Percentiles rank a stretch among this genome's conserved stretches.
phyloP scores from a whole-genome alignment of 2,797 vertebrate genomes.

The Sebastes minor region DNA sequence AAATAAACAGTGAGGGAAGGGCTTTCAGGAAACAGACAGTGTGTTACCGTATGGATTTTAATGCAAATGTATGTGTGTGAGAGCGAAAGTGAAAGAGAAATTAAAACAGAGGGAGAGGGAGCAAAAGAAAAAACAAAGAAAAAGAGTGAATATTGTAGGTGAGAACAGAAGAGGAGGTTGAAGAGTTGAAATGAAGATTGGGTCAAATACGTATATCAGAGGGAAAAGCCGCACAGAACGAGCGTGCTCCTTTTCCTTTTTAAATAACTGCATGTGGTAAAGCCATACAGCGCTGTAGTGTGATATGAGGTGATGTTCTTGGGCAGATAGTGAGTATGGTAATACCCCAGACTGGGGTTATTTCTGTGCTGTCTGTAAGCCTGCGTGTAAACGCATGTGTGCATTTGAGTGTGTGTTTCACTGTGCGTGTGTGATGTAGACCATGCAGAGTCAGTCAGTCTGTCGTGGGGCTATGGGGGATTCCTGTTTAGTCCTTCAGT shows the following conservation, averaged over 20 bases:
- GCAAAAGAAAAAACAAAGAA: background rate
- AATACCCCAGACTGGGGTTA: slow-evolving; percentile 44
- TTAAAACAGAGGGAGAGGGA: slow-evolving; percentile 18
- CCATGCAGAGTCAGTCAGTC: slow-evolving; percentile 72
- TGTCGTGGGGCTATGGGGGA: slow-evolving; percentile 61
- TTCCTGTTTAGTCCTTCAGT: slow-evolving; percentile 65
- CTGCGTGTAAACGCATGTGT: slow-evolving; percentile 16
- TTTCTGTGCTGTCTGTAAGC: slow-evolving; percentile 55
- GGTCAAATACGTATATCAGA: background rate
- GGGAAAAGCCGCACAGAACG: background rate
- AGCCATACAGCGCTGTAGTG: background rate
- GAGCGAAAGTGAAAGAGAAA: background rate
- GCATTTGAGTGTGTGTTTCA: background rate
- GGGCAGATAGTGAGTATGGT: slow-evolving; percentile 31
- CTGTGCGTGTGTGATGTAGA: slow-evolving; percentile 32
- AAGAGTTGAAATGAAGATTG: background rate
- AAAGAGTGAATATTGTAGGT: too few species aligned
- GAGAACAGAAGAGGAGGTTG: background rate
- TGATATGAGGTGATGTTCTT: slow-evolving; percentile 33
- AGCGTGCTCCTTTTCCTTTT: background rate
- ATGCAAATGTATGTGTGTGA: background rate
- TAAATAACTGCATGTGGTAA: slow-evolving; percentile 6
- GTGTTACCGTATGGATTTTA: background rate
- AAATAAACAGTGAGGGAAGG: background rate
- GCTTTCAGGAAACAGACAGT: slow-evolving; percentile 22